Conservation (phyloP, 2,113 vertebrate genomes). For the Baryphthengus martii region DNA sequence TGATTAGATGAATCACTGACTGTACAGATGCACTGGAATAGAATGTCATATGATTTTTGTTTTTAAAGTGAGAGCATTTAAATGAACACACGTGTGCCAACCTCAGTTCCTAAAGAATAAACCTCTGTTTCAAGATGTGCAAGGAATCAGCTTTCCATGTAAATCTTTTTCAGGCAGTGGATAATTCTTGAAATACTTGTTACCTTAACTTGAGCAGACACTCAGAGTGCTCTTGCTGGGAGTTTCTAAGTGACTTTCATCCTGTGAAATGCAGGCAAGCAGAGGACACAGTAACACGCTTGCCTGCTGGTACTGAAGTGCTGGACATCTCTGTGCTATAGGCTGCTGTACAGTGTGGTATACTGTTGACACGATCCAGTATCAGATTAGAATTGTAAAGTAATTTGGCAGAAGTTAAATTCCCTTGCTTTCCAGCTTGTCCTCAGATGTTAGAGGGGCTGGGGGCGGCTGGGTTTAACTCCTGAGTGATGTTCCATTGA, state of each 20-base stretch:
- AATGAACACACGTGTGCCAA: background rate
- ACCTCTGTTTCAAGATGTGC: background rate
- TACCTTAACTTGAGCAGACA: background rate
- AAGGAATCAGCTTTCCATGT: background rate
- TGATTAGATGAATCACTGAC: constrained; percentile 45
- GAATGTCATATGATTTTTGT: constrained; percentile 19
- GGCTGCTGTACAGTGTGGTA: fast-evolving
- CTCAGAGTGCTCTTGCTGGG: fast-evolving
- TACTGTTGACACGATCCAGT: no score
- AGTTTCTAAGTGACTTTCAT: background rate
- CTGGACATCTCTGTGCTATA: background rate
- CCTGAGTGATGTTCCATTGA: no score
- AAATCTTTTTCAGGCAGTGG: background rate
- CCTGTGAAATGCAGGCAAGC: background rate
- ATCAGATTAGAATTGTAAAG: no score
- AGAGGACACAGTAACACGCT: no score
- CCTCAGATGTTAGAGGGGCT: no score
- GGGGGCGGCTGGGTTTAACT: no score
- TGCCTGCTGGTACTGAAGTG: background rate
- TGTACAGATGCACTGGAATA: constrained; percentile 31
- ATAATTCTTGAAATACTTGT: background rate
- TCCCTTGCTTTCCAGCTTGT: no score
- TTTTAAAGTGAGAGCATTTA: constrained; percentile 28
- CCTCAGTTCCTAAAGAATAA: background rate
- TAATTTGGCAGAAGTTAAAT: no score